Evolutionary conservation across 2,113 vertebrate species (phyloP).

Genomic region (Centropus bengalensis): DNA sequence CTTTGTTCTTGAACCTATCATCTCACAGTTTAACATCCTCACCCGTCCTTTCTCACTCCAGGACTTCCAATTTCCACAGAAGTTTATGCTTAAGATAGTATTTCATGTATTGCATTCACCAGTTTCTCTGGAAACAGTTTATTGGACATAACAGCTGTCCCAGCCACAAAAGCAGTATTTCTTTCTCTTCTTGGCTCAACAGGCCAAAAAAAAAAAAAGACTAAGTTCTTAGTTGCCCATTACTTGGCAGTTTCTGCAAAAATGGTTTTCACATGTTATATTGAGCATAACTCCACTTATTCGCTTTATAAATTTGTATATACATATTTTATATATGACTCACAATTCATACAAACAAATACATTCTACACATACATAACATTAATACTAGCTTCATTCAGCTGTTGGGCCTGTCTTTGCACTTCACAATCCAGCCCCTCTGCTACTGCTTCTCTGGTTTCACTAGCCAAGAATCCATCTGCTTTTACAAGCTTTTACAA

Average conservation of each 20-base stretch:
- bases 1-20: neutral
- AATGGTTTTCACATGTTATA: accelerated
- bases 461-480: neutral
- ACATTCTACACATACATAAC: neutral
- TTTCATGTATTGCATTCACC: neutral
- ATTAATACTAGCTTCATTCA: neutral
- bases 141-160: neutral
- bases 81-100: neutral
- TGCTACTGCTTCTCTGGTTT: neutral
- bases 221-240: neutral
- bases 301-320: too few species aligned
- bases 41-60: neutral
- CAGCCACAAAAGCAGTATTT: neutral
- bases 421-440: neutral
- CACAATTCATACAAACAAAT: neutral
- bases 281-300: neutral
- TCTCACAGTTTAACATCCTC: neutral
- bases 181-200: neutral
- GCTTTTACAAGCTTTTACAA: neutral
- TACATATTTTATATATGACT: neutral
- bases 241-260: neutral
- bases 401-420: neutral
- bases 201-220: neutral
- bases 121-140: neutral
- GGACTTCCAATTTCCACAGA: neutral